These are phyloP conservation scores for Notarius quadriscutis DNA, from an alignment of 2,113 vertebrate species.

Conservation along the genomic window DNA sequence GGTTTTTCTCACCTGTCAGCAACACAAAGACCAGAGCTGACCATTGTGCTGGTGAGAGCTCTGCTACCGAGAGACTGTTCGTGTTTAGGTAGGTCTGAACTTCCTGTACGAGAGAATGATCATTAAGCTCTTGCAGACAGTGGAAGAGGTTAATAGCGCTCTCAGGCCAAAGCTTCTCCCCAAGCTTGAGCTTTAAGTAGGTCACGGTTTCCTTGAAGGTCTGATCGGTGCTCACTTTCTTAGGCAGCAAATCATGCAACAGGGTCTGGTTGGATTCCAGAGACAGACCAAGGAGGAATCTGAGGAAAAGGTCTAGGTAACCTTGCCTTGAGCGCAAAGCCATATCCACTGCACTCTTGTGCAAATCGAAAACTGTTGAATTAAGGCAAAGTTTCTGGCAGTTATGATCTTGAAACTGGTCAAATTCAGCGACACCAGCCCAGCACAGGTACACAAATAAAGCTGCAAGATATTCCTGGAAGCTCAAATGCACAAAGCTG, in stretches of 20 bases:
- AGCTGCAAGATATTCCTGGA: conserved; percentile 47
- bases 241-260: conserved; percentile 4
- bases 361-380: conserved; percentile 37
- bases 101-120: conserved; percentile 41
- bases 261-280: conserved; percentile 29
- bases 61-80: conserved; percentile 13
- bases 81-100: conserved; percentile 33
- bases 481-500: conserved; percentile 46
- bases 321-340: conserved; percentile 21
- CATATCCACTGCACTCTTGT: conserved; percentile 37
- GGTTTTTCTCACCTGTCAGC: conserved; percentile 30
- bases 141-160: conserved; percentile 35
- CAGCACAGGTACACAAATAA: conserved; percentile 39
- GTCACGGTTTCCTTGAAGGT: conserved; percentile 12
- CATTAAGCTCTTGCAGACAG: conserved; percentile 35
- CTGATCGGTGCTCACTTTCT: background rate
- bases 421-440: background rate
- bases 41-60: conserved; percentile 39
- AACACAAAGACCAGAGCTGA: conserved; percentile 44
- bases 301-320: conserved; percentile 34
- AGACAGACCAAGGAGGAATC: conserved; percentile 41
- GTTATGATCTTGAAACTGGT: background rate
- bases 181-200: conserved; percentile 34
- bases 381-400: conserved; percentile 22
- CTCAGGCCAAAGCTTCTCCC: conserved; percentile 14